phyloP scores from a whole-genome alignment of 2,797 vertebrate genomes.

The Micromesistius poutassou region DNA sequence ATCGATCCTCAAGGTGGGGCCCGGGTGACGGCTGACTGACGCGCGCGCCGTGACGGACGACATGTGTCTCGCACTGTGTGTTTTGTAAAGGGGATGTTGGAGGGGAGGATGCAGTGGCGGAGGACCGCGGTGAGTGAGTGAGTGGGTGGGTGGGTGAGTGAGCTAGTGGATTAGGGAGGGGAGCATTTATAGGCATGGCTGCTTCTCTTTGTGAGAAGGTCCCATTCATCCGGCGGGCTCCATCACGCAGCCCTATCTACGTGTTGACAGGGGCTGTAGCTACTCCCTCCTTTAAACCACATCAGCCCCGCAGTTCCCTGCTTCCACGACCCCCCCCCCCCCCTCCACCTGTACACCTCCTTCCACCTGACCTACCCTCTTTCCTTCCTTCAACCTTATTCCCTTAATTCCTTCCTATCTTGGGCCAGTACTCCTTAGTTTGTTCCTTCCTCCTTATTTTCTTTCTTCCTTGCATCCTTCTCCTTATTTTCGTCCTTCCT shows the following conservation, averaged over 20 bases:
- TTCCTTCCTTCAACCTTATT: background rate
- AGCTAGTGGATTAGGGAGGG: slow-evolving; percentile 34
- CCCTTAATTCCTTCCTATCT: background rate
- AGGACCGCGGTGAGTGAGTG: background rate
- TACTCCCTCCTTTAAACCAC: background rate
- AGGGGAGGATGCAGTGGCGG: background rate
- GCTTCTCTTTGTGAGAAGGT: slow-evolving; percentile 41
- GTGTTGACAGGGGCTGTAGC: slow-evolving; percentile 31
- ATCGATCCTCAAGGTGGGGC: background rate
- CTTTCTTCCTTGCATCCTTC: background rate
- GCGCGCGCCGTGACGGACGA: background rate
- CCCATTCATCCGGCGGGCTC: slow-evolving; percentile 30
- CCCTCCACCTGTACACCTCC: background rate
- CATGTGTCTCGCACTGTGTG: background rate
- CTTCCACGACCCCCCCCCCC: background rate
- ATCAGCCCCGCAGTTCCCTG: background rate
- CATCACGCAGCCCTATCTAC: slow-evolving; percentile 25
- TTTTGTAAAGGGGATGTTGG: background rate
- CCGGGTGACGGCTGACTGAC: background rate
- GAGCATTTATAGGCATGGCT: slow-evolving; percentile 26
- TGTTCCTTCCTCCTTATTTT: background rate
- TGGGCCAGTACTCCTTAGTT: slow-evolving; percentile 28
- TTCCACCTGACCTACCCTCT: background rate
- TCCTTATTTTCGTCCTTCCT: background rate
- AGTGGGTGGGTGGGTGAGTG: background rate